Conservation (phyloP, 2,888 invertebrate species). For the Spodoptera exigua region DNA sequence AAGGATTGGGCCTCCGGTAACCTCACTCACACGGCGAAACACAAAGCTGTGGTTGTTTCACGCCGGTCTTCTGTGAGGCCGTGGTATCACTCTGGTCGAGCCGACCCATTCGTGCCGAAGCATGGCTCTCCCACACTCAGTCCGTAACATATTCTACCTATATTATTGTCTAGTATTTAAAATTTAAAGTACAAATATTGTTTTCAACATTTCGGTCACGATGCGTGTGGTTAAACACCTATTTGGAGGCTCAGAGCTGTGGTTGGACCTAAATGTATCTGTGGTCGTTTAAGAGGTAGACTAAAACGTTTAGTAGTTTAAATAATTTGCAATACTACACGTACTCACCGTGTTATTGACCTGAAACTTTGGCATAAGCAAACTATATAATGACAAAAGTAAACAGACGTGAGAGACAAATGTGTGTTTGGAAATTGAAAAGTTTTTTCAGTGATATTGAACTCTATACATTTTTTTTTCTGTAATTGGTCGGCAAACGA, state of each 20-base stretch:
- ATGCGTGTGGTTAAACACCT: constrained; percentile 30
- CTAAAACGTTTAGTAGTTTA: constrained; percentile 66
- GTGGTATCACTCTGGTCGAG: too few relatives aligned
- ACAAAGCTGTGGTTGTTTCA: too few relatives aligned
- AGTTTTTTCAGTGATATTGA: too few relatives aligned
- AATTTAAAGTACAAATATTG: constrained; percentile 37
- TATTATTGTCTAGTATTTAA: background rate
- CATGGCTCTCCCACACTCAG: too few relatives aligned
- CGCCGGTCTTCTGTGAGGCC: too few relatives aligned
- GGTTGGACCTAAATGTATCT: constrained; percentile 60
- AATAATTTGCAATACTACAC: constrained; percentile 61
- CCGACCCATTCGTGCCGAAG: too few relatives aligned
- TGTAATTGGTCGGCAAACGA: too few relatives aligned
- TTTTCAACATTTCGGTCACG: constrained; percentile 46
- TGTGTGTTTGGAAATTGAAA: too few relatives aligned
- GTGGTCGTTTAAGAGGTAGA: constrained; percentile 54
- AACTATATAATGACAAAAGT: constrained; percentile 10
- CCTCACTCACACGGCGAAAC: too few relatives aligned
- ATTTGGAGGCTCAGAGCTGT: constrained; percentile 50
- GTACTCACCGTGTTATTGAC: constrained; percentile 37
- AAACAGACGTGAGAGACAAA: background rate
- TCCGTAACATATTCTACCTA: background rate
- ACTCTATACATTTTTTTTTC: too few relatives aligned
- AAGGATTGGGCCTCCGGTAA: too few relatives aligned
- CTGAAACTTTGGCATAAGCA: constrained; percentile 10